Conservation (phyloP, 2,888 invertebrate species). For the Oscheius sp. region DNA sequence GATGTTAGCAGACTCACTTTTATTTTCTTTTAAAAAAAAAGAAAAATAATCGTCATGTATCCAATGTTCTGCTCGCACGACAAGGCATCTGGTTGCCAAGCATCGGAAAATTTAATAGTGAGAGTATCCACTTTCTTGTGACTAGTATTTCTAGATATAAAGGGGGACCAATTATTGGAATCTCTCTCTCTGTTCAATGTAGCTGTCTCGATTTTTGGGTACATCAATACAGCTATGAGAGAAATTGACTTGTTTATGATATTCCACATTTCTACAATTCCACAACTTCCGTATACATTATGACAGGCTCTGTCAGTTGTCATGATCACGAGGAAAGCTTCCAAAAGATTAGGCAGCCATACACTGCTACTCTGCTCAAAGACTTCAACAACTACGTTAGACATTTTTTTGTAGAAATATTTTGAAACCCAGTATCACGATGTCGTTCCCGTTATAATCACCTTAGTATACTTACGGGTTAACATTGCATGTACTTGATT, state of each 20-base stretch:
- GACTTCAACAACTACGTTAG: too few relatives aligned
- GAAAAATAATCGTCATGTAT: slow-evolving; percentile 86
- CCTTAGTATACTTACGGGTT: too few relatives aligned
- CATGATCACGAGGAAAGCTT: slow-evolving; percentile 8
- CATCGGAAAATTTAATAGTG: slow-evolving; percentile 23
- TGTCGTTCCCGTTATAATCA: too few relatives aligned
- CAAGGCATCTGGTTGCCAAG: slow-evolving; percentile 29
- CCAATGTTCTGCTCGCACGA: slow-evolving; percentile 88
- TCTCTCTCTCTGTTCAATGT: slow-evolving; percentile 83
- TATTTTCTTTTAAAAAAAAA: too few relatives aligned
- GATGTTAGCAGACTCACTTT: too few relatives aligned
- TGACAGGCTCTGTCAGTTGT: slow-evolving; percentile 42
- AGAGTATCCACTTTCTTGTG: neutral
- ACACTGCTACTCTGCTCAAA: too few relatives aligned
- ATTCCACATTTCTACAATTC: slow-evolving; percentile 60
- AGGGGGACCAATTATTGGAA: slow-evolving; percentile 31
- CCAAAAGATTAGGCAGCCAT: slow-evolving; percentile 32
- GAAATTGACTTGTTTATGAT: slow-evolving; percentile 91
- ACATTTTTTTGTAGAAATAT: too few relatives aligned
- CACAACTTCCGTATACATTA: slow-evolving; percentile 42
- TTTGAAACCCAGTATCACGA: too few relatives aligned
- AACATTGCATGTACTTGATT: too few relatives aligned
- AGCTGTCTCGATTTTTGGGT: slow-evolving; percentile 89
- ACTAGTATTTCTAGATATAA: neutral
- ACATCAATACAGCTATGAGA: slow-evolving; percentile 95